Evolutionary conservation across 2,888 invertebrate genomes (phyloP).

Genomic region (Lottia gigantea): DNA sequence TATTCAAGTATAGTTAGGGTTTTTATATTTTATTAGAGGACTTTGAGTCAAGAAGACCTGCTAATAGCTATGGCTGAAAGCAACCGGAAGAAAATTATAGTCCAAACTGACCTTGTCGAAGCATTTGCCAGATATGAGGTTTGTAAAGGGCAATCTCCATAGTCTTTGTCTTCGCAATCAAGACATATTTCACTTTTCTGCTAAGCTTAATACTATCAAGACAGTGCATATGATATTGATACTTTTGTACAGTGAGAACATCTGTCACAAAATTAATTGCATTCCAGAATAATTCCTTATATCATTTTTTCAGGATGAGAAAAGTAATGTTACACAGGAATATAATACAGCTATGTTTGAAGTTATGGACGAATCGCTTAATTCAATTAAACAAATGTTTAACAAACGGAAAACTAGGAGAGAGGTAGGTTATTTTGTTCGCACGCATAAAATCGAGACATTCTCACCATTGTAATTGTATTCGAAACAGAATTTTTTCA

Average conservation of each 20-base stretch:
- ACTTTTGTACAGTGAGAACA: too few species aligned
- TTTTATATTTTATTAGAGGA: conserved; percentile 3
- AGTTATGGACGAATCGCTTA: conserved; percentile 31
- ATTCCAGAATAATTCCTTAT: too few species aligned
- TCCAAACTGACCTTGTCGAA: conserved; percentile 29
- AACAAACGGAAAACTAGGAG: conserved; percentile 16
- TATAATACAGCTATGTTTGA: conserved; percentile 29
- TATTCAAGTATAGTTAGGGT: too few species aligned
- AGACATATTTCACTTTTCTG: too few species aligned
- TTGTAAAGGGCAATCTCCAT: background rate
- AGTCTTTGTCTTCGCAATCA: too few species aligned
- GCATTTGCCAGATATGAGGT: conserved; percentile 22
- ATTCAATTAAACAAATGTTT: conserved; percentile 19
- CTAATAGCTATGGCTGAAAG: conserved; percentile 27
- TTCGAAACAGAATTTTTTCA: too few species aligned
- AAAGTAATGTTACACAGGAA: conserved; percentile 19
- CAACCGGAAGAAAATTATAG: conserved; percentile 22
- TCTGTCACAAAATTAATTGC: too few species aligned
- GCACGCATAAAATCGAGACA: too few species aligned
- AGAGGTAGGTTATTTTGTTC: background rate
- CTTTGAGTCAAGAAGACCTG: conserved; percentile 27
- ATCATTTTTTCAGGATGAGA: conserved; percentile 19
- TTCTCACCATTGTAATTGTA: too few species aligned
- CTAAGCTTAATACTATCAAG: too few species aligned
- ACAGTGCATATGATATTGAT: too few species aligned